Evolutionary conservation across 2,797 vertebrate species (phyloP), one percentile per base, ranked within the genome.

Genomic region (Danionella dracula): DNA sequence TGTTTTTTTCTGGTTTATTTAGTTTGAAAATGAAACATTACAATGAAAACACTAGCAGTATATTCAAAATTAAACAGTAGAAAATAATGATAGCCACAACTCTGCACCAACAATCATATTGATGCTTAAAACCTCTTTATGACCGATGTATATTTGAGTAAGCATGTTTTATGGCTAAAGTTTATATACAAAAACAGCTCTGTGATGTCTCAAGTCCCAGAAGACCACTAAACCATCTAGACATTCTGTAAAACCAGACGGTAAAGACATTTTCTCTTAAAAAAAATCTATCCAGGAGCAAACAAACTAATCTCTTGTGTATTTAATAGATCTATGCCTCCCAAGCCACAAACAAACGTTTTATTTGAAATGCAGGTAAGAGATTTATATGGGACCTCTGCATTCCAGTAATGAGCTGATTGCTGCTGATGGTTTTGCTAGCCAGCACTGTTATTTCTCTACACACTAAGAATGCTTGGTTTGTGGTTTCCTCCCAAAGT

Each of bases 361-460:
- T 40, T 38, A 75, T 66, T 48, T 44, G 45, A 44, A 50, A 35
- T 1, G 1, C 37, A 63, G 31, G 53, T 37, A 41, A 27, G 41
- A 50, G 31, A 48, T 27, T 65, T 66, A 60, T 65, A 41, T 5
- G 12, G 15, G 38, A 58, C 55, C 61, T 49, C 44, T 19, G 42
- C 42, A 56, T 35, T 68, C 45, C 40, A 42, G 44, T 51, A 64
- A 31, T 16, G 31, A 40, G 49, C 40, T 42, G 50, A 46, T 38
- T 56, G 63, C 20, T 44, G 15, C 55, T 54, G 59, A 20, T 29
- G 50, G 48, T 40, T 58, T 63, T 41, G 16, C 42, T 54, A 48
- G 11, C 29, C 31, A 66, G 35, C 51, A 45, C 10, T 37, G 29
- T 53, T 55, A 58, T 54, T 68, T 41, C 67, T 73, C 54, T 59